Evolutionary conservation across 2,888 invertebrate species (phyloP).

Genomic region (Minunthozetes semirufus): DNA sequence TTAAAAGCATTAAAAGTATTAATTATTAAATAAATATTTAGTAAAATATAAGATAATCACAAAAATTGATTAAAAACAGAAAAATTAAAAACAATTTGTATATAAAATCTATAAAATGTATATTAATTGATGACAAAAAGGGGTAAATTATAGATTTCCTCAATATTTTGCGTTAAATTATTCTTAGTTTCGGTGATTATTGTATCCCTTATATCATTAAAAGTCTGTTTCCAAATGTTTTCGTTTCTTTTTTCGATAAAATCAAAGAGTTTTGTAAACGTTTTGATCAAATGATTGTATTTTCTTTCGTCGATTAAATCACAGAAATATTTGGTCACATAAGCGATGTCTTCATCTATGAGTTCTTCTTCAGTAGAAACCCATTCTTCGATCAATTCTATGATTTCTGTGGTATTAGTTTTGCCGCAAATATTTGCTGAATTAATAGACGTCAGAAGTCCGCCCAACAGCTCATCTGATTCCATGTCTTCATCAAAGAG

Average conservation of each 20-base stretch:
- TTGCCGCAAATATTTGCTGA: constrained; percentile 26
- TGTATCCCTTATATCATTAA: neutral
- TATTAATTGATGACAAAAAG: neutral
- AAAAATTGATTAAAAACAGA: neutral
- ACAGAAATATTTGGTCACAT: constrained; percentile 13
- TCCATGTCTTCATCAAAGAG: no score
- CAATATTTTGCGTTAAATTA: neutral
- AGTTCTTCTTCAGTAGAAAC: neutral
- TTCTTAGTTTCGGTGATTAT: neutral
- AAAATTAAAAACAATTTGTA: neutral
- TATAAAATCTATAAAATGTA: neutral
- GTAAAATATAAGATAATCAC: no score
- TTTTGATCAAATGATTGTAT: neutral
- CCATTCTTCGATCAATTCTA: constrained; percentile 21
- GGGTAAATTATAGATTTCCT: no score
- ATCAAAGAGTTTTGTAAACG: neutral
- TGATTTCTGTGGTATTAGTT: neutral
- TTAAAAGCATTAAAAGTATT: no score
- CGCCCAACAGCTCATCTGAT: neutral
- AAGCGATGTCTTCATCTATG: constrained; percentile 20
- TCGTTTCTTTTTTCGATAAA: neutral
- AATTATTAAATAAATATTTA: no score
- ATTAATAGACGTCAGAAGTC: neutral
- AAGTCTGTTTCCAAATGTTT: neutral
- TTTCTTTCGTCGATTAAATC: constrained; percentile 10